Evolutionary conservation across 2,113 vertebrate genomes (phyloP).

Genomic region (Microcebus lehilahytsara): DNA sequence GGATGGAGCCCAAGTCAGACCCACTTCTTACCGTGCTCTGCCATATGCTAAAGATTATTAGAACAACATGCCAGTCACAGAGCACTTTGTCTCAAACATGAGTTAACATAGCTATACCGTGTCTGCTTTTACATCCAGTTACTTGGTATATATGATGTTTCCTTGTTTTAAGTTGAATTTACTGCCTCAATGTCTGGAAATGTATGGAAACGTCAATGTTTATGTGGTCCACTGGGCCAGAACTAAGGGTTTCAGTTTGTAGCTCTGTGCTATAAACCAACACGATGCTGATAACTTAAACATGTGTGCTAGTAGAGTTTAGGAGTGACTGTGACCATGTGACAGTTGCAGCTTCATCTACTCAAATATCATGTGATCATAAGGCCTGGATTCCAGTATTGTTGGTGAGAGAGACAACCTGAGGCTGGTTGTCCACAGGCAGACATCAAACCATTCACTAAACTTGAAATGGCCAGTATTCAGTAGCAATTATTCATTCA

Average conservation of each 20-base stretch:
- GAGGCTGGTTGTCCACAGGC: not conserved
- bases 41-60: not conserved
- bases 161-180: not conserved
- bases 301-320: not conserved
- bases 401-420: not conserved
- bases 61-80: not conserved
- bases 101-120: not conserved
- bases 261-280: not conserved
- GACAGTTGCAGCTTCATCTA: not conserved
- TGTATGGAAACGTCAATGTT: not conserved
- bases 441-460: not conserved
- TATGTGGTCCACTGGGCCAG: not conserved
- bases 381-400: not conserved
- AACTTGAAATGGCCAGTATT: not conserved
- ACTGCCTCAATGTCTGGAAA: not conserved
- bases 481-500: not conserved
- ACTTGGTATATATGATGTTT: not conserved
- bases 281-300: not conserved
- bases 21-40: not conserved
- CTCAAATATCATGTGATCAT: not conserved
- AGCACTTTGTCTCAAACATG: not conserved
- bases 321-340: not conserved
- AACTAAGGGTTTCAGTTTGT: constrained; percentile 1
- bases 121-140: not conserved
- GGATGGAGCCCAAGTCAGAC: not conserved